phyloP scores from a whole-genome alignment of 2,888 invertebrate genomes.

The Andrena flavipes region DNA sequence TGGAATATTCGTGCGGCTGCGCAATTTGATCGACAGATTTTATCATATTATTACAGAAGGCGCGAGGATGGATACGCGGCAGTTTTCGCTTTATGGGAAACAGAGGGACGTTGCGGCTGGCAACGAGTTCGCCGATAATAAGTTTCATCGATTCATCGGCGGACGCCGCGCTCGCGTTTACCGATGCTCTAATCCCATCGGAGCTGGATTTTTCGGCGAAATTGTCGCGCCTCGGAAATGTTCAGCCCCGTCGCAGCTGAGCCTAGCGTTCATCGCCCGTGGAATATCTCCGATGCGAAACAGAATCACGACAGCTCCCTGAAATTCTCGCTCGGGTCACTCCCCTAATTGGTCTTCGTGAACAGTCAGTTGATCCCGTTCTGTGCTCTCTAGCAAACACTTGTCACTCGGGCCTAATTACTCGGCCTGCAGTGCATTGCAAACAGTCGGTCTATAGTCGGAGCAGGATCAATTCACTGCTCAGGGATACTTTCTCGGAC shows the following conservation, averaged over 20 bases:
- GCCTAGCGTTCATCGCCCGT: too few species aligned
- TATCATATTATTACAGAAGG: conserved; percentile 42
- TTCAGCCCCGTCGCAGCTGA: too few species aligned
- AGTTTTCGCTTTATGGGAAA: conserved; percentile 5
- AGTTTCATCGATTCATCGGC: conserved; percentile 36
- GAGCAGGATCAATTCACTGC: not conserved
- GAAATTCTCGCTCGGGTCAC: too few species aligned
- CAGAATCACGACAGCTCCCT: not conserved
- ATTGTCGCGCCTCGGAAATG: not conserved
- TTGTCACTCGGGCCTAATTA: not conserved
- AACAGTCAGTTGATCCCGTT: not conserved
- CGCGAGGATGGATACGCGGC: conserved; percentile 3
- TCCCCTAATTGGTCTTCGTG: not conserved
- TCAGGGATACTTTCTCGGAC: too few species aligned
- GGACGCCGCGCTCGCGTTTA: not conserved
- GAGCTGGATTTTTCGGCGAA: conserved; percentile 26
- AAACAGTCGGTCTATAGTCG: not conserved
- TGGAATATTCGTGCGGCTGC: conserved; percentile 24
- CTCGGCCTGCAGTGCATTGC: not conserved
- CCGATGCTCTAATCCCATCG: conserved; percentile 22
- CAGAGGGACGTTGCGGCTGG: not conserved
- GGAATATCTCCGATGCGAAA: too few species aligned
- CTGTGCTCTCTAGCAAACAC: not conserved
- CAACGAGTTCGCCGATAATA: conserved; percentile 36
- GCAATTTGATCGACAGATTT: conserved; percentile 38